Base-by-base conservation (phyloP, 2,888 invertebrate genomes). In the Liopterus haemorrhoidalis region DNA sequence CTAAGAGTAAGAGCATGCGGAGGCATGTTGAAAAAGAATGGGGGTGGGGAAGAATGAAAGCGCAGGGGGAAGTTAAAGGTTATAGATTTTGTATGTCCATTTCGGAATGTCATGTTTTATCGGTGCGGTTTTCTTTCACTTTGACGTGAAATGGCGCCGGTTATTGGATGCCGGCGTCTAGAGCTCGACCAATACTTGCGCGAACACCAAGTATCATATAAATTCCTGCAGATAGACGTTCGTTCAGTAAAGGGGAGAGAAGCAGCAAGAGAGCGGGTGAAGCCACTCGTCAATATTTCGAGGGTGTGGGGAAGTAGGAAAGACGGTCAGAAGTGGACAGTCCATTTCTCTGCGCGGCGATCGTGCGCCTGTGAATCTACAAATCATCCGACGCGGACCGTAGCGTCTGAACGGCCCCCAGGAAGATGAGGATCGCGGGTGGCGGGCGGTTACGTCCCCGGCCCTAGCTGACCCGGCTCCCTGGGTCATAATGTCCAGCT, bases 81-180 rank as follows among this genome's bases (percentile, higher is more conserved):
- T 59, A 60, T 60, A 57, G 59, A 59, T 60, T 60, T 57, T 55
- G 57, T 56, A 57, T 61, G 61, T 59, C 61, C 61, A 61, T 64
- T 60, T 61, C 56, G 62, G 61, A 62, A 63, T 62, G 64, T 65
- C 63, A 64, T 62, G 63, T 64, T 65, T 66, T 64, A 65, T 65
- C 64, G 60, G 60, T 63, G 64, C 61, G 65, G 63, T 65, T 41
- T 65, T 65, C 64, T 65, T 65, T 64, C 62, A 60, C 63, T 64
- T 63, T 64, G 64, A 63, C 63, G 61, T 59, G 63, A 60, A 62
- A 62, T 62, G 63, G 63, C 61, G 63, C 58, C 59, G 63, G 63
- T 65, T 66, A 66, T 66, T 65, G 66, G 65, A 65, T 64, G 61
- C 63, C 61, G 59, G 57, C 60, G 59, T 58, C 62, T 21, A 12